A percentile compares a stretch with the other conserved stretches of the same genome.
These are phyloP conservation scores for Vidua chalybeata DNA, from an alignment of 2,113 vertebrate genomes.

Conservation along the genomic window DNA sequence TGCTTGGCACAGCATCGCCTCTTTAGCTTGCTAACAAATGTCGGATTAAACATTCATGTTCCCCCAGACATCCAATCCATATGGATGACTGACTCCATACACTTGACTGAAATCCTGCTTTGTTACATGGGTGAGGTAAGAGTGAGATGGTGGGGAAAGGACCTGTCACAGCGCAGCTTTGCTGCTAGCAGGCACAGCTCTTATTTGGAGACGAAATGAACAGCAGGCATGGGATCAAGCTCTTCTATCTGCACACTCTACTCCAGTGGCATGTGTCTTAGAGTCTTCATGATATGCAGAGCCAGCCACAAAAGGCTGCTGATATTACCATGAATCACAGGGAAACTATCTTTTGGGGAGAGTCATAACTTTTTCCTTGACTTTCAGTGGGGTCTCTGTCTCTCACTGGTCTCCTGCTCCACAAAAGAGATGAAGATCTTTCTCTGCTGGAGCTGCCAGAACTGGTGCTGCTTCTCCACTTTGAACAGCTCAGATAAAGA, in stretches of 20 bases:
- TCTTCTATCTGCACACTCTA: neutral
- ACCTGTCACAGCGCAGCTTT: neutral
- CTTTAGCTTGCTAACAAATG: conserved; percentile 44
- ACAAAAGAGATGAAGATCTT: fast-evolving
- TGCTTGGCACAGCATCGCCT: neutral
- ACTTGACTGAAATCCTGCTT: neutral
- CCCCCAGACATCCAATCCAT: neutral
- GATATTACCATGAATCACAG: neutral
- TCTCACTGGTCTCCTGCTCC: neutral
- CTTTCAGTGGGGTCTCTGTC: neutral
- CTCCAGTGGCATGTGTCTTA: neutral
- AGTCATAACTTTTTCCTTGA: neutral
- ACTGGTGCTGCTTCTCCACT: neutral
- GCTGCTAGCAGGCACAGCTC: fast-evolving
- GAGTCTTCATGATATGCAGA: too few relatives aligned
- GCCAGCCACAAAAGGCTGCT: neutral
- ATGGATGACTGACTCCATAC: neutral
- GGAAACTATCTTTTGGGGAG: neutral
- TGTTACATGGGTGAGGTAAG: neutral
- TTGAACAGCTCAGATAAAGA: neutral
- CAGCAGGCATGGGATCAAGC: neutral
- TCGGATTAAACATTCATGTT: conserved; percentile 29
- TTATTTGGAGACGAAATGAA: neutral
- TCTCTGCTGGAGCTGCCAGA: neutral
- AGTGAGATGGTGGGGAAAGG: neutral